Conservation (phyloP, 2,113 vertebrate species). For the Pomatostomus ruficeps region DNA sequence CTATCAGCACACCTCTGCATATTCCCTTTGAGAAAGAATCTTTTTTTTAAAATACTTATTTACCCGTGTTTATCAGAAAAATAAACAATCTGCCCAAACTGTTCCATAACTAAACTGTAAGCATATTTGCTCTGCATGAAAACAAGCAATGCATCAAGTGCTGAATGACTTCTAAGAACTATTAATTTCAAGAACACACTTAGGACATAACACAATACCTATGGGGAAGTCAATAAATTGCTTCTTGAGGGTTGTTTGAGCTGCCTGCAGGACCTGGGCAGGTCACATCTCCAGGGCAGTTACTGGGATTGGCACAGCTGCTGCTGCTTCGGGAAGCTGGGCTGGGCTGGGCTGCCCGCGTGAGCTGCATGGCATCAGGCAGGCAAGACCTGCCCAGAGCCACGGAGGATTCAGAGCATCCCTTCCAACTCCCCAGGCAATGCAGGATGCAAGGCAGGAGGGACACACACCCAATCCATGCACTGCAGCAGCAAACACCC, state of each 20-base stretch:
- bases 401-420: rapidly evolving
- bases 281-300: neutral
- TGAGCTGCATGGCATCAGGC: rapidly evolving
- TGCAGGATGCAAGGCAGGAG: neutral
- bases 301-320: neutral
- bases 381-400: neutral
- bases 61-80: neutral
- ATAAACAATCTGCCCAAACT: neutral
- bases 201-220: neutral
- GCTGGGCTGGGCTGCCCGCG: neutral
- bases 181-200: neutral
- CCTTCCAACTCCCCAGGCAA: neutral
- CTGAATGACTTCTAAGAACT: neutral
- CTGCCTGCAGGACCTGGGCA: neutral
- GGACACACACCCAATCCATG: rapidly evolving
- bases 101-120: neutral
- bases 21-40: neutral
- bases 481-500: neutral
- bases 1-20: neutral
- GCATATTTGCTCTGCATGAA: neutral
- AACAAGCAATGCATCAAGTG: neutral
- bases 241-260: neutral
- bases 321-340: neutral
- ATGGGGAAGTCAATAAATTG: neutral
- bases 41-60: neutral